Conservation (phyloP, 1,140 invertebrate species). For the Eupristina koningsbergeri region DNA sequence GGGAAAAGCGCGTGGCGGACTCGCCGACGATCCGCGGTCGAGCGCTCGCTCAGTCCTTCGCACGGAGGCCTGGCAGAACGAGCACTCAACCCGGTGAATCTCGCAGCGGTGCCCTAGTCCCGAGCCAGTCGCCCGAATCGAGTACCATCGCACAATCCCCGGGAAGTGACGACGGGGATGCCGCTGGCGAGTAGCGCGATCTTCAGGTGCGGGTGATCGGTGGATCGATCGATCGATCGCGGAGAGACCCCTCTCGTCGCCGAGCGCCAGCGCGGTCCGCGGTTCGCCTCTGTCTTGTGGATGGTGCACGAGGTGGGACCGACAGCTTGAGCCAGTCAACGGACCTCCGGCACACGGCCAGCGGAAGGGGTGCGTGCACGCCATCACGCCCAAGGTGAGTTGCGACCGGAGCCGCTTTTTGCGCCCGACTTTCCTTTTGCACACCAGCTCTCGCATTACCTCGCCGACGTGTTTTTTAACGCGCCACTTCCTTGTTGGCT, state of each 20-base stretch:
- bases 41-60: constrained; percentile 40
- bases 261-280: background rate
- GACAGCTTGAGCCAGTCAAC: constrained; percentile 19
- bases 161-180: background rate
- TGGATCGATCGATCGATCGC: too few species aligned
- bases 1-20: constrained; percentile 30
- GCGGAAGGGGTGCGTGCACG: too few species aligned
- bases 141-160: background rate
- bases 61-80: constrained; percentile 37
- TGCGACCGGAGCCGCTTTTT: too few species aligned
- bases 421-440: too few species aligned
- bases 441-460: too few species aligned
- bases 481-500: too few species aligned
- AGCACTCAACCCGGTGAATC: background rate
- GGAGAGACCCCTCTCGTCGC: too few species aligned
- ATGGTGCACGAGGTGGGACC: constrained; percentile 27
- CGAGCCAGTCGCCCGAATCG: background rate
- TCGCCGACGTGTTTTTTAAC: too few species aligned
- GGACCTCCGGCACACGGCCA: too few species aligned
- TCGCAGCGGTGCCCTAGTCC: background rate
- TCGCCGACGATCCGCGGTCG: background rate
- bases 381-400: background rate
- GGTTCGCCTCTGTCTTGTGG: background rate
- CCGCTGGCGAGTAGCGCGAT: background rate
- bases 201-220: background rate